Evolutionary conservation across 1,140 invertebrate species (phyloP).

Genomic region (Gonioctena quinquepunctata): DNA sequence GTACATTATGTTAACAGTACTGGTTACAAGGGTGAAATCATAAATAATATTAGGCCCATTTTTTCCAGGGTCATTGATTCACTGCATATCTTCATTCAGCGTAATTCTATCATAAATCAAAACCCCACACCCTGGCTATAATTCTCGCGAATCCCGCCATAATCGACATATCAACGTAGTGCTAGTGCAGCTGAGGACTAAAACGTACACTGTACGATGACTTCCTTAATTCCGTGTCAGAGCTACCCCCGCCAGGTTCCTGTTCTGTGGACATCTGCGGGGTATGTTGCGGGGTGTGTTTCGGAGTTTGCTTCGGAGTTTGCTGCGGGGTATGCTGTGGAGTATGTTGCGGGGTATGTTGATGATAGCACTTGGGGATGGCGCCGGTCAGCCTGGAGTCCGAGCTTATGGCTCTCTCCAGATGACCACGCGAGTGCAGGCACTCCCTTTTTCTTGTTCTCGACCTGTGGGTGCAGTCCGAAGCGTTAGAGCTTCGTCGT

Average conservation of each 20-base stretch:
- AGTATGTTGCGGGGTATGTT: conserved; percentile 23
- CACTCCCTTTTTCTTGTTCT: conserved; percentile 43
- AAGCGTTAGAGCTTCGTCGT: conserved; percentile 52
- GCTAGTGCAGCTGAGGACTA: conserved; percentile 9
- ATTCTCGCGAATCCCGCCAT: background rate
- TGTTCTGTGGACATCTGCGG: conserved; percentile 29
- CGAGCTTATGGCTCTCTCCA: conserved; percentile 51
- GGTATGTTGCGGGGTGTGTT: conserved; percentile 24
- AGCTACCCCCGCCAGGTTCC: conserved; percentile 26
- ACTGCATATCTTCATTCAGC: no score
- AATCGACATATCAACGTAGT: background rate
- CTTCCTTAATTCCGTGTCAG: conserved; percentile 31
- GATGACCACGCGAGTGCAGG: conserved; percentile 36
- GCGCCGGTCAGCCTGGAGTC: conserved; percentile 50
- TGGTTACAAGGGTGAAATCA: no score
- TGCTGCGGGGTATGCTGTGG: conserved; percentile 26
- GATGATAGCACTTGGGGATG: conserved; percentile 46
- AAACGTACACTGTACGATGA: conserved; percentile 27
- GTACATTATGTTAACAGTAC: no score
- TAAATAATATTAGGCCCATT: no score
- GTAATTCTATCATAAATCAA: no score
- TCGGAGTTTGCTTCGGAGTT: conserved; percentile 30
- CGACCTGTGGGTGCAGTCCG: conserved; percentile 48
- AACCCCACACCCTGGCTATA: no score
- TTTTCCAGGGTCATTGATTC: no score